Conservation (phyloP, 2,888 invertebrate genomes). For the Drosophila histrio region DNA sequence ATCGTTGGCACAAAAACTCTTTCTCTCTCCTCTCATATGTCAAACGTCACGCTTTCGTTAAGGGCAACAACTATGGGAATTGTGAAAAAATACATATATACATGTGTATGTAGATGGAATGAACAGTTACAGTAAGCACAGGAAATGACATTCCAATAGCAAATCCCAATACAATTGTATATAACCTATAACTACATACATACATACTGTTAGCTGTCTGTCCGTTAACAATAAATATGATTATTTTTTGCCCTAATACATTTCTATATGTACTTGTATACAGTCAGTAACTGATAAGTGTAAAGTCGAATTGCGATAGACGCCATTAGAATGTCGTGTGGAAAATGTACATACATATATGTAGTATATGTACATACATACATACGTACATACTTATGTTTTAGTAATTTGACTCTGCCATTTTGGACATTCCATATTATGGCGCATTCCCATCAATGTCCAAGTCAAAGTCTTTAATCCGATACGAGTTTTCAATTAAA, state of each 20-base stretch:
- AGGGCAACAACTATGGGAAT: slow-evolving; percentile 5
- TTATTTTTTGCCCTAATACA: slow-evolving; percentile 48
- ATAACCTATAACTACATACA: not conserved
- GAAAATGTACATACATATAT: slow-evolving; percentile 2
- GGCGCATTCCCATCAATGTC: slow-evolving; percentile 6
- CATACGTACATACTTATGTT: not conserved
- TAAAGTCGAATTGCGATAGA: slow-evolving; percentile 20
- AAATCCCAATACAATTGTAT: slow-evolving; percentile 13
- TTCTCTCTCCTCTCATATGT: not conserved
- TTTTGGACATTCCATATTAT: slow-evolving; percentile 13
- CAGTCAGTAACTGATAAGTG: slow-evolving; percentile 41
- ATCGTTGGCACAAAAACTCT: slow-evolving; percentile 3
- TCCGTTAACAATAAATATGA: slow-evolving; percentile 42
- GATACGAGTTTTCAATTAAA: slow-evolving; percentile 23
- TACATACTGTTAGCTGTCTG: slow-evolving; percentile 26
- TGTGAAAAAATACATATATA: not conserved
- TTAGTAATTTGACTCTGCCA: not conserved
- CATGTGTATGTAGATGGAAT: too few relatives aligned
- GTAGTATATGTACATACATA: not conserved
- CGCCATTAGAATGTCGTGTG: slow-evolving; percentile 29
- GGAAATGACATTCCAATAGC: slow-evolving; percentile 35
- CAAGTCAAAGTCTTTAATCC: slow-evolving; percentile 24
- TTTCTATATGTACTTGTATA: not conserved
- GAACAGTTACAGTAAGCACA: not conserved
- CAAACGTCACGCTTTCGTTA: slow-evolving; percentile 4